Percentiles rank a stretch among this genome's conserved stretches.
Evolutionary conservation across 2,888 invertebrate species (phyloP).

Genomic region (Phyllotreta striolata): DNA sequence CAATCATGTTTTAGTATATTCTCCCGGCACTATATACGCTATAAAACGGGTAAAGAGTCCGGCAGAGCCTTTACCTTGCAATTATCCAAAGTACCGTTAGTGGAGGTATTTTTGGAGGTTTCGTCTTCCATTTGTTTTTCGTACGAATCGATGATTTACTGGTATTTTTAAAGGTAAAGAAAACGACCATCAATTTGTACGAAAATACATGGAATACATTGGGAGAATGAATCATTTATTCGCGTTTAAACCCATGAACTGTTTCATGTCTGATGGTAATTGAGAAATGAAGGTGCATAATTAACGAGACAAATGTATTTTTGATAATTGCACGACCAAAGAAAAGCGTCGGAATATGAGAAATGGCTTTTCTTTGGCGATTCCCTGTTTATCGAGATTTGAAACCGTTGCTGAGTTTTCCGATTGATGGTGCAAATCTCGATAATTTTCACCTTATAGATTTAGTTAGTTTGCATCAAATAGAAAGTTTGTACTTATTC

Average conservation of each 20-base stretch:
- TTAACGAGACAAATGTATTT: conserved; percentile 18
- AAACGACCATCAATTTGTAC: neutral
- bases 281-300: conserved; percentile 20
- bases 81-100: conserved; percentile 40
- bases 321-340: conserved; percentile 33
- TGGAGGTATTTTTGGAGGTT: conserved; percentile 10
- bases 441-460: conserved; percentile 12
- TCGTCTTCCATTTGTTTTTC: conserved; percentile 14
- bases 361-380: conserved; percentile 18
- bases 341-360: conserved; percentile 11
- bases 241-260: neutral
- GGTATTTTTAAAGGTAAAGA: neutral
- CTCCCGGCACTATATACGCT: conserved; percentile 36
- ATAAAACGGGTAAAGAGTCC: conserved; percentile 24
- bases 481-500: conserved; percentile 12
- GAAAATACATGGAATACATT: conserved; percentile 25
- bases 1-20: conserved; percentile 38
- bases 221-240: conserved; percentile 17
- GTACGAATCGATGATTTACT: conserved; percentile 8
- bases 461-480: conserved; percentile 8
- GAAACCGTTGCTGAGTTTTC: neutral
- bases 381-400: conserved; percentile 17
- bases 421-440: neutral
- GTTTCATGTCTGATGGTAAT: conserved; percentile 20
- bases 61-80: conserved; percentile 30